Conservation (phyloP, 1,140 invertebrate genomes). For the Hyphantria cunea region DNA sequence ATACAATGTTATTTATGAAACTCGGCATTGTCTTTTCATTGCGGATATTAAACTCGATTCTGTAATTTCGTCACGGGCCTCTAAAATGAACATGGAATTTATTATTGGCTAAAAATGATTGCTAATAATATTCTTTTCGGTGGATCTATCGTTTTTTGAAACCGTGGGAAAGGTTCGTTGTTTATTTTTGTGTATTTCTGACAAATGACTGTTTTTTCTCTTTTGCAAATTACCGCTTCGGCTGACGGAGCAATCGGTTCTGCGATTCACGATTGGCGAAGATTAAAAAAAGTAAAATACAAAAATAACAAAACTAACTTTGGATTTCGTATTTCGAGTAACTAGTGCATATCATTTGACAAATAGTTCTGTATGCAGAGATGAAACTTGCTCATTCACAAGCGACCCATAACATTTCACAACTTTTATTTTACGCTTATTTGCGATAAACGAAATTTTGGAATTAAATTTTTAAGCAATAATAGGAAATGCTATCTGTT, state of each 20-base stretch:
- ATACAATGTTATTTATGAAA: not conserved
- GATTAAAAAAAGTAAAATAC: conserved; percentile 41
- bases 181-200: conserved; percentile 49
- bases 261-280: conserved; percentile 49
- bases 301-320: conserved; percentile 41
- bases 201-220: conserved; percentile 48
- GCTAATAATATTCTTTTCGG: conserved; percentile 34
- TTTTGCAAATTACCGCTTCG: conserved; percentile 55
- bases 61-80: conserved; percentile 17
- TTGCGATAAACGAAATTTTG: conserved; percentile 32
- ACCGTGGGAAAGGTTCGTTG: conserved; percentile 57
- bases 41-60: conserved; percentile 1
- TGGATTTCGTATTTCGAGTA: conserved; percentile 54
- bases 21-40: not conserved
- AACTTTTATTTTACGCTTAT: conserved; percentile 46
- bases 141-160: conserved; percentile 33
- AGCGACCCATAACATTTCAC: conserved; percentile 37
- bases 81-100: conserved; percentile 28
- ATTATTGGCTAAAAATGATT: conserved; percentile 37
- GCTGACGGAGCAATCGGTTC: conserved; percentile 56
- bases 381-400: conserved; percentile 36
- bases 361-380: conserved; percentile 44
- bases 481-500: conserved; percentile 24
- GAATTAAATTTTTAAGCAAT: conserved; percentile 34
- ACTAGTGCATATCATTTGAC: conserved; percentile 55